phyloP scores from a whole-genome alignment of 2,113 vertebrate genomes.

The Ornithorhynchus anatinus region DNA sequence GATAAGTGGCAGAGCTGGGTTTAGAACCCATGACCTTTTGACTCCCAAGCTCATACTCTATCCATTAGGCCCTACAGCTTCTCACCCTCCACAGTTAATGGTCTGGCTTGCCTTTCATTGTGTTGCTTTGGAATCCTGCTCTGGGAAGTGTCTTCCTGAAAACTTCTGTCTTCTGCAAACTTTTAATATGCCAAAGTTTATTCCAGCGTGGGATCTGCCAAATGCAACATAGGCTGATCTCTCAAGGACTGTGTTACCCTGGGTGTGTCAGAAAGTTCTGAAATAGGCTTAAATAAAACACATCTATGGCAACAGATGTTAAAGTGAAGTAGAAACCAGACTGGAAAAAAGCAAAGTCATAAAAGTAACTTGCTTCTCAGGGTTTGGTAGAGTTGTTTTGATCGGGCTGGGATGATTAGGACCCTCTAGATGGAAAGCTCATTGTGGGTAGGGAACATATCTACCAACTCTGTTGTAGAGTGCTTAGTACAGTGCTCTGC shows the following conservation, averaged over 20 bases:
- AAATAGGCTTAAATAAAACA: conserved; percentile 22
- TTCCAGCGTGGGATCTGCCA: conserved; percentile 31
- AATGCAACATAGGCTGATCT: conserved; percentile 39
- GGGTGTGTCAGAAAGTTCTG: conserved; percentile 29
- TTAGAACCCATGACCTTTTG: too few species aligned
- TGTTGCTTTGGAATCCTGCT: conserved; percentile 18
- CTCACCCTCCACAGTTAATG: too few species aligned
- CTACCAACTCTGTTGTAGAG: too few species aligned
- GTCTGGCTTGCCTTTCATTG: too few species aligned
- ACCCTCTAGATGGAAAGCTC: too few species aligned
- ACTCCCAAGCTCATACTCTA: too few species aligned
- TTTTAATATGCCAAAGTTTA: conserved; percentile 40
- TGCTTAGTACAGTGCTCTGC: too few species aligned
- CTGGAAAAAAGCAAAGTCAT: neutral
- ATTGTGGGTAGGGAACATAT: too few species aligned
- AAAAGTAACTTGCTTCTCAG: neutral
- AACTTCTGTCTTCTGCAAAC: conserved; percentile 1
- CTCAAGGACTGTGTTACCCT: conserved; percentile 43
- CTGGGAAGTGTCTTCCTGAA: conserved; percentile 27
- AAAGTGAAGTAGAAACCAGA: neutral
- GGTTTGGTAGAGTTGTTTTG: conserved; percentile 5
- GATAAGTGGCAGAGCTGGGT: too few species aligned
- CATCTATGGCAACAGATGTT: conserved; percentile 6
- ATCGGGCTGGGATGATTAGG: neutral
- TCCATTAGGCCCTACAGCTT: too few species aligned